Conservation (phyloP, 2,888 invertebrate genomes). For the Calliopum simillimum region DNA sequence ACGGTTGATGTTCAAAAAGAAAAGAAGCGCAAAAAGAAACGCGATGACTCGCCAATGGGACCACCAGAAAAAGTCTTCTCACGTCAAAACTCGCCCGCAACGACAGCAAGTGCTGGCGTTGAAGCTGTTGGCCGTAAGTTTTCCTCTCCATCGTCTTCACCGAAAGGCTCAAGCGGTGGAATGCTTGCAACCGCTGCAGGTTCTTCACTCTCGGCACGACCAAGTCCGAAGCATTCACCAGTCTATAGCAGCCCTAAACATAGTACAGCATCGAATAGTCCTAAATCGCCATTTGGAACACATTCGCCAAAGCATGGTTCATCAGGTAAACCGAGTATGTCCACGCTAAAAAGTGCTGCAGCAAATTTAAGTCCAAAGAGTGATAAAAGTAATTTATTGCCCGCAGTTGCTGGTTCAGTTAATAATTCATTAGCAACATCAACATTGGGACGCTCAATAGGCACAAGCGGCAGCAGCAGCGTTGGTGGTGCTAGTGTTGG, state of each 20-base stretch:
- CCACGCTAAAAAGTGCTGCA: slow-evolving; percentile 81
- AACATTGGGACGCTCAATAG: slow-evolving; percentile 66
- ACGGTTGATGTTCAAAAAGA: slow-evolving; percentile 66
- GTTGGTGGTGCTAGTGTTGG: slow-evolving; percentile 18
- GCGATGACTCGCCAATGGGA: slow-evolving; percentile 72
- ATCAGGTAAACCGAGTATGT: slow-evolving; percentile 91
- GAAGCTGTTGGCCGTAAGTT: slow-evolving; percentile 71
- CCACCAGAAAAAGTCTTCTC: slow-evolving; percentile 83
- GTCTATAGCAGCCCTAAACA: slow-evolving; percentile 82
- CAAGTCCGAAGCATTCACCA: slow-evolving; percentile 82
- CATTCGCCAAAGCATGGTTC: slow-evolving; percentile 82
- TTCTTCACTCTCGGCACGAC: slow-evolving; percentile 60
- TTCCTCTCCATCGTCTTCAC: slow-evolving; percentile 73
- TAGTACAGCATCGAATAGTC: slow-evolving; percentile 77
- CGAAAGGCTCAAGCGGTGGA: slow-evolving; percentile 53
- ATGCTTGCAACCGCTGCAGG: slow-evolving; percentile 47
- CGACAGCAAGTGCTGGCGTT: slow-evolving; percentile 63
- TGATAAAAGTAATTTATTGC: slow-evolving; percentile 50
- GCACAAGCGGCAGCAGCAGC: slow-evolving; percentile 15
- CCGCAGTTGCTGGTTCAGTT: slow-evolving; percentile 44
- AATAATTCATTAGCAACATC: slow-evolving; percentile 49
- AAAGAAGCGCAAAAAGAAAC: slow-evolving; percentile 81
- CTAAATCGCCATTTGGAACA: slow-evolving; percentile 79
- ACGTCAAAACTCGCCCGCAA: slow-evolving; percentile 71
- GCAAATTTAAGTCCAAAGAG: slow-evolving; percentile 59